Base-by-base conservation (phyloP, 1,140 invertebrate genomes). In the Drosophila saltans region DNA sequence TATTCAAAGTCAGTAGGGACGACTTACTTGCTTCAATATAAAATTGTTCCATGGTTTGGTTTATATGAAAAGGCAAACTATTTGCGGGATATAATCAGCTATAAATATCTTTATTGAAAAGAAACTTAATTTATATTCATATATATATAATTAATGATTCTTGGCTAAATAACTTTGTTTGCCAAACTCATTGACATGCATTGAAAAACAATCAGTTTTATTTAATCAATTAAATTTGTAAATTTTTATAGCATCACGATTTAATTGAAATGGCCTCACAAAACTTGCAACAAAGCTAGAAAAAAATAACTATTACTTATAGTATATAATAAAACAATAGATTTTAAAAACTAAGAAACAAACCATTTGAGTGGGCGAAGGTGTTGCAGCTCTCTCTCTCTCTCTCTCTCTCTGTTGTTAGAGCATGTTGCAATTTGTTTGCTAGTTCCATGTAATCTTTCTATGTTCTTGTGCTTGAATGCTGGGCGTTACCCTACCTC, bases 181-280 rank as follows among this genome's bases (percentile, higher is more conserved):
- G 21, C 21, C 9, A 3, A 24, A 16, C 5, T 45, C 45, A 48
- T 52, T 52, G 6, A 16, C 24, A 48, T 48, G 45, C 45, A 48
- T 48, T 8, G 45, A 4, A 26, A 26, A 52, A 52, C 45, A 52
- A 52, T 52, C 24, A 52, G 24, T 16, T 52, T 52, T 52, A 52
- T 52, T 9, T 21, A 52, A 26, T 52, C 45, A 66, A 40, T 64
- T 58, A 55, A 39, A 67, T 68, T 67, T 59, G 55, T 60, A 66
- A 68, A 66, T 78, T 81, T 72, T 55, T 64, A 85, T 69, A 39
- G 55, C 83, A 79, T 79, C 79, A 88, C 80, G 83, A 83, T 70
- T 79, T 88, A 86, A 83, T 86, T 86, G 76, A 66, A 68, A 69
- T 80, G 80, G 68, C 83, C 83, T 88, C 70, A 66, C 43, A 26